Base-by-base conservation (phyloP, 92 coral and sea anemone species). In the Parazoanthus atlanticus region DNA sequence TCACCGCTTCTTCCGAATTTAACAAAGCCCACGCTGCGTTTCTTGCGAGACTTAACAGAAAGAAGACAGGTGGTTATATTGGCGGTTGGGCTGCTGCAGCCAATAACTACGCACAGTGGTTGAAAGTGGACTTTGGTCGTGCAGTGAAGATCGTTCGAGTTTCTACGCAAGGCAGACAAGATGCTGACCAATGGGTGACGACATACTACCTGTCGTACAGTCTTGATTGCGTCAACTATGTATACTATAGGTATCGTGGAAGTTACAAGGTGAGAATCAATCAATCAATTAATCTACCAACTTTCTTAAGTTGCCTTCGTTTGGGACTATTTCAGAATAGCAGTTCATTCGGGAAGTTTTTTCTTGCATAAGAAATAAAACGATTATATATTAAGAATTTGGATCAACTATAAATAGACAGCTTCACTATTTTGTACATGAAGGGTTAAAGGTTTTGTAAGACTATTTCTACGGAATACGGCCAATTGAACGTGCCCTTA, bases 1-100 rank as follows among this genome's bases (percentile, higher is more conserved):
- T 96, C 29, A 94, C 94, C 7, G 80, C 96, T 11, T 93, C 98
- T 11, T 91, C 94, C 5, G 47, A 64, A 31, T 80, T 83, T 73
- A 92, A 95, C 80, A 74, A 85, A 52, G 89, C 86, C 86, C 95
- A 89, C 65, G 96, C 92, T 33, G 89, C 94, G 15, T 78, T 58
- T 34, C 84, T 90, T 38, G 95, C 93, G 43, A 85, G 96, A 49
- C 93, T 91, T 64, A 47, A 89, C 77, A 78, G 80, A 79, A 90
- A 67, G 72, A 91, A 91, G 54, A 88, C 93, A 38, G 94, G 98
- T 6, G 66, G 91, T 29, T 82, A 77, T 49, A 90, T 92, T 15
- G 96, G 94, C 9, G 87, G 64, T 23, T 84, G 87, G 87, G 49
- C 87, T 11, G 87, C 87, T 1, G 87, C 64, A 17, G 87, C 87